A percentile compares a stretch with the other conserved stretches of the same genome.
phyloP scores from a whole-genome alignment of 2,113 vertebrate species.

The Anhinga anhinga region DNA sequence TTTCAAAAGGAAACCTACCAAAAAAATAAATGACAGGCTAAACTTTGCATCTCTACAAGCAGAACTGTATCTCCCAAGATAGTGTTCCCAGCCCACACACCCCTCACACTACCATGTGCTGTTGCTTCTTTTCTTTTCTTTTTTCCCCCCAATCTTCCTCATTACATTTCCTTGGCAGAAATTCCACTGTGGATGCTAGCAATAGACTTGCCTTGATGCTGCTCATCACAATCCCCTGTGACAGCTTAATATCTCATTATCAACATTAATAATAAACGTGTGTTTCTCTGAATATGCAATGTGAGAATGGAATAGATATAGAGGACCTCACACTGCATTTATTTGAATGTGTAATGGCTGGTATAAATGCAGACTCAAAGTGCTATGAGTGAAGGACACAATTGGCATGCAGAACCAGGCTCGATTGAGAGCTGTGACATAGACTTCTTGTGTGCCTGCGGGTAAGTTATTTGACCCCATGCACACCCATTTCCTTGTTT shows the following conservation, averaged over 20 bases:
- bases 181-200: constrained; percentile 36
- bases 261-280: constrained; percentile 30
- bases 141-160: not conserved
- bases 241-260: constrained; percentile 63
- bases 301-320: not conserved
- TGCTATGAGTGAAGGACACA: not conserved
- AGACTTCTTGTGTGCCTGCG: not conserved
- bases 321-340: not conserved
- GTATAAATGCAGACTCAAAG: not conserved
- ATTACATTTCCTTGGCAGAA: constrained; percentile 28
- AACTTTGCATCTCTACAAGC: constrained; percentile 14
- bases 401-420: not conserved
- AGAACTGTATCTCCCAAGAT: constrained; percentile 49
- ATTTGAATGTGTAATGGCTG: not conserved
- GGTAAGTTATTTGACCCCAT: not conserved
- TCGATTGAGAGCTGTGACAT: not conserved
- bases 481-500: not conserved
- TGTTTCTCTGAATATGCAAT: constrained; percentile 25
- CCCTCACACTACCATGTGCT: not conserved
- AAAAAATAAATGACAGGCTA: constrained; percentile 41
- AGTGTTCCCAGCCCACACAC: constrained; percentile 26
- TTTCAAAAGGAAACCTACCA: constrained; percentile 29
- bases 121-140: not conserved
- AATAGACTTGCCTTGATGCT: constrained; percentile 22
- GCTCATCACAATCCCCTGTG: constrained; percentile 6